Evolutionary conservation across 2,888 invertebrate genomes (phyloP).

Genomic region (Harpagoxenus sublaevis): DNA sequence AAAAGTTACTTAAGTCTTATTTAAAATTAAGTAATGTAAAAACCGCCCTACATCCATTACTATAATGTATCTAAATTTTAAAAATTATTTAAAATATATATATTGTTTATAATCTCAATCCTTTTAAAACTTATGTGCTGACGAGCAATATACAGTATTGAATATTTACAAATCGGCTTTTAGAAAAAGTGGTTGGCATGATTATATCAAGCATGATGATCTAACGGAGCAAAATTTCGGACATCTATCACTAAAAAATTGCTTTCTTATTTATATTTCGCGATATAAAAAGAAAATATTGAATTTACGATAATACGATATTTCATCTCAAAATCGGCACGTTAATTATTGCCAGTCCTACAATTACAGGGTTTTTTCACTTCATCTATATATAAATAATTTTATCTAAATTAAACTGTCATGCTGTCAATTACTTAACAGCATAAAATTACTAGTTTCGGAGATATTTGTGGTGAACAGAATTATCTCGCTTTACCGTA

Average conservation of each 20-base stretch:
- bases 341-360: background rate
- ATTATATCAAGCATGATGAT: slow-evolving; percentile 4
- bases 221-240: background rate
- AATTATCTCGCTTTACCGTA: background rate
- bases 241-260: slow-evolving; percentile 21
- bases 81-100: background rate
- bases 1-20: background rate
- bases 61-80: background rate
- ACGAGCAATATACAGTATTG: background rate
- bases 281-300: background rate
- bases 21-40: background rate
- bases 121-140: background rate
- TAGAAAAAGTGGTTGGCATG: background rate
- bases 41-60: background rate
- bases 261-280: background rate
- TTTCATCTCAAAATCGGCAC: background rate
- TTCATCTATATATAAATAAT: background rate
- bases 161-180: slow-evolving; percentile 37
- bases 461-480: background rate
- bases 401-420: background rate
- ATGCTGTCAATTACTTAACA: background rate
- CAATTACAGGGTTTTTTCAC: background rate
- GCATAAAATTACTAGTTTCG: background rate
- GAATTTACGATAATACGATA: background rate
- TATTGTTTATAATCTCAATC: background rate